These are phyloP conservation scores for Drosophila kambysellisi DNA, from an alignment of 2,888 invertebrate species.

Conservation along the genomic window DNA sequence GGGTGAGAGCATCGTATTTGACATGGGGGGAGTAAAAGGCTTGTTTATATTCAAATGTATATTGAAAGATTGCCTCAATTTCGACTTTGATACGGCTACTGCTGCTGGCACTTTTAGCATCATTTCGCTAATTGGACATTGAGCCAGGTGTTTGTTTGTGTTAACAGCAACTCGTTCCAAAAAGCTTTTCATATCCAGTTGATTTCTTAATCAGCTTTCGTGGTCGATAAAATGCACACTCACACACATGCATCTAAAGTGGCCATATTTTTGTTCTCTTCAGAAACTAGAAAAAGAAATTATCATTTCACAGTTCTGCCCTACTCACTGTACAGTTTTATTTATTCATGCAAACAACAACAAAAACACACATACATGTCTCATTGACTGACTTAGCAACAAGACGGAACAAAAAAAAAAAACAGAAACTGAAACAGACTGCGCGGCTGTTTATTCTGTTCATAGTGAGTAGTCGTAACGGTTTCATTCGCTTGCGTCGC, in stretches of 20 bases:
- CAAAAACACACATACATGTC: constrained; percentile 9
- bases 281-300: constrained; percentile 23
- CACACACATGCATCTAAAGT: background rate
- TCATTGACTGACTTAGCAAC: constrained; percentile 77
- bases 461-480: constrained; percentile 54
- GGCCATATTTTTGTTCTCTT: constrained; percentile 37
- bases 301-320: constrained; percentile 37
- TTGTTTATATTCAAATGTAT: constrained; percentile 31
- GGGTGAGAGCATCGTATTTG: constrained; percentile 10
- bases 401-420: constrained; percentile 51
- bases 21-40: constrained; percentile 18
- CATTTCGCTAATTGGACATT: constrained; percentile 45
- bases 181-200: constrained; percentile 37
- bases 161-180: constrained; percentile 10
- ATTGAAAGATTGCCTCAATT: constrained; percentile 41
- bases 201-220: constrained; percentile 52
- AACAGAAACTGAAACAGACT: constrained; percentile 37
- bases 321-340: constrained; percentile 68
- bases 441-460: constrained; percentile 42
- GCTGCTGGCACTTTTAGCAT: constrained; percentile 29
- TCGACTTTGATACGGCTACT: constrained; percentile 32
- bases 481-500: constrained; percentile 55
- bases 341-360: constrained; percentile 23
- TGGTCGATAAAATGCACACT: constrained; percentile 33
- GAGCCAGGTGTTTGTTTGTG: constrained; percentile 34